These are phyloP conservation scores for Lepidocyrtoides sp. DNA, from an alignment of 2,888 invertebrate species.

Conservation along the genomic window DNA sequence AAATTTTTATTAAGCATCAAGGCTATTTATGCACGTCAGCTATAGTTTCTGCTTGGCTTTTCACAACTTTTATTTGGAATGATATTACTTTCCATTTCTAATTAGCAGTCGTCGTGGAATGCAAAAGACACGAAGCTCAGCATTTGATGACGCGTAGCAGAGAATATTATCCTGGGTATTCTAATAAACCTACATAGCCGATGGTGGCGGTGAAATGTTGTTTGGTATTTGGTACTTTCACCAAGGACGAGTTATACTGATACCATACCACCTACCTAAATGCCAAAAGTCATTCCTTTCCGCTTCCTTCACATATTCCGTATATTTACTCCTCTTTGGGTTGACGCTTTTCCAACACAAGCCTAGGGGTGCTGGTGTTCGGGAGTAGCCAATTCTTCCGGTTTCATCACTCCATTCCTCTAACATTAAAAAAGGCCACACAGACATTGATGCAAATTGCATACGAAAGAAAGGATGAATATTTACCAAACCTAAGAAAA, in stretches of 20 bases:
- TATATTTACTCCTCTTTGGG: neutral
- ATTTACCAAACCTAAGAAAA: too few species aligned
- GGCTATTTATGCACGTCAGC: neutral
- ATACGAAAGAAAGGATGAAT: too few species aligned
- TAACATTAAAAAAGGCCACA: neutral
- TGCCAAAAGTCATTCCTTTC: conserved; percentile 43
- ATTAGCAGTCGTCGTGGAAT: neutral
- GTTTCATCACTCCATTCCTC: conserved; percentile 9
- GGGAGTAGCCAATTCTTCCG: conserved; percentile 9
- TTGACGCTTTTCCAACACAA: too few species aligned
- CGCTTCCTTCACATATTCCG: neutral
- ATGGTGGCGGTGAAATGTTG: neutral
- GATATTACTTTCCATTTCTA: conserved; percentile 44
- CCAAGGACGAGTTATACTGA: conserved; percentile 18
- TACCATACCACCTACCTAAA: too few species aligned
- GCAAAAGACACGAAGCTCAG: neutral
- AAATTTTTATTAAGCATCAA: neutral
- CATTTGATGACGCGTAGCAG: too few species aligned
- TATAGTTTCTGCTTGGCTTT: neutral
- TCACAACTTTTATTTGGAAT: neutral
- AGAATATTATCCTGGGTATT: neutral
- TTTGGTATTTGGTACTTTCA: conserved; percentile 22
- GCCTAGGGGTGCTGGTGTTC: neutral
- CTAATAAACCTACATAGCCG: neutral
- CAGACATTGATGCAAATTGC: neutral